Conservation (phyloP, 2,888 invertebrate genomes). For the Margaritifera margaritifera region DNA sequence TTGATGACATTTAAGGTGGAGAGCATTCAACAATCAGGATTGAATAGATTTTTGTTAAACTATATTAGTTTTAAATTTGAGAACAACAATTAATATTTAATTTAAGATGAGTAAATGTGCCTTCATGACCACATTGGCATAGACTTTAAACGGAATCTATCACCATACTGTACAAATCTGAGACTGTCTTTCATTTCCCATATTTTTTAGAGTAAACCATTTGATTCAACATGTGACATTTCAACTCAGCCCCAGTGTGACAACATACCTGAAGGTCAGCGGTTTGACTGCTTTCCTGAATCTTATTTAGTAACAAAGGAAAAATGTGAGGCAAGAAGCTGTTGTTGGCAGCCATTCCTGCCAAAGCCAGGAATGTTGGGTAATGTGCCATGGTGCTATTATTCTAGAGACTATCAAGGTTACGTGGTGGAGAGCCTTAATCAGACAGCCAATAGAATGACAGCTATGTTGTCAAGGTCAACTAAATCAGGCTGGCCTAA, state of each 20-base stretch:
- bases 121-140: no score
- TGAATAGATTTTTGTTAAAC: no score
- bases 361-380: conserved; percentile 9
- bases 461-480: conserved; percentile 26
- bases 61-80: no score
- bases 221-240: no score
- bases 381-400: conserved; percentile 51
- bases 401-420: conserved; percentile 42
- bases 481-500: conserved; percentile 45
- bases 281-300: conserved; percentile 55
- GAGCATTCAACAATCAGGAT: no score
- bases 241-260: conserved; percentile 21
- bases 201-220: no score
- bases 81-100: no score
- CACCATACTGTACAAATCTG: no score
- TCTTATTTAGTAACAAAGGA: conserved; percentile 18
- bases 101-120: no score
- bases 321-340: conserved; percentile 45
- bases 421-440: conserved; percentile 35
- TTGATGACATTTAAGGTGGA: no score
- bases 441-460: conserved; percentile 28
- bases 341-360: conserved; percentile 43
- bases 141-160: no score
- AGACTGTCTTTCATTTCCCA: no score
- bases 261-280: conserved; percentile 17